phyloP scores from a whole-genome alignment of 2,888 invertebrate species.

The Himalopsyche tibetana region DNA sequence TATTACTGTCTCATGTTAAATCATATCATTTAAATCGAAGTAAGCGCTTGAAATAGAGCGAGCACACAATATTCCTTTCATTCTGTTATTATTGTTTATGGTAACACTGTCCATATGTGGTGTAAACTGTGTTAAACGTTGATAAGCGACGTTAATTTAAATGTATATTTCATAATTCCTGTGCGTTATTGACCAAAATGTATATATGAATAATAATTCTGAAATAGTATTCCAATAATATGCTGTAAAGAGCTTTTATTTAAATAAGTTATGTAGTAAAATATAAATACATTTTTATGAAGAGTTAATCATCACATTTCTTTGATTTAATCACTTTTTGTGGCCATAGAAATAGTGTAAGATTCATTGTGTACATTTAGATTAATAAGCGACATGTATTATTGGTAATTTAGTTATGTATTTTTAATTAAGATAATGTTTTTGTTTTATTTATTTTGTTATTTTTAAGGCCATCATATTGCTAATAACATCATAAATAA shows the following conservation, averaged over 20 bases:
- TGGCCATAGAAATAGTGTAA: constrained; percentile 22
- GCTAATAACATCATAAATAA: too few species aligned
- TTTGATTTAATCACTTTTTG: constrained; percentile 5
- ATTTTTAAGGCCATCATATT: too few species aligned
- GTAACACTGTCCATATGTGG: too few species aligned
- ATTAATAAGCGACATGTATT: background rate
- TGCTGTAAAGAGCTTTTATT: constrained; percentile 34
- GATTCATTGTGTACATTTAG: constrained; percentile 26
- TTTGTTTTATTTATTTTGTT: too few species aligned
- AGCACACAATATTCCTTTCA: too few species aligned
- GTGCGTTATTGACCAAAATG: constrained; percentile 1
- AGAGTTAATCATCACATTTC: background rate
- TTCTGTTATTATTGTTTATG: too few species aligned
- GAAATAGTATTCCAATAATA: constrained; percentile 9
- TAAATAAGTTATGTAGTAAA: background rate
- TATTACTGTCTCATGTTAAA: too few species aligned
- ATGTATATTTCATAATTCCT: background rate
- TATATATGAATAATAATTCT: background rate
- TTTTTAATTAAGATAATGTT: too few species aligned
- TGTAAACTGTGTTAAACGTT: too few species aligned
- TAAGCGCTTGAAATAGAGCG: too few species aligned
- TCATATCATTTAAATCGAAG: too few species aligned
- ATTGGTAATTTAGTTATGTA: constrained; percentile 8
- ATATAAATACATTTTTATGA: constrained; percentile 2
- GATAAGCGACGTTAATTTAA: too few species aligned